A percentile compares a stretch with the other conserved stretches of the same genome.
These are phyloP conservation scores for Pogona vitticeps DNA, from an alignment of 2,113 vertebrate species.

Conservation along the genomic window DNA sequence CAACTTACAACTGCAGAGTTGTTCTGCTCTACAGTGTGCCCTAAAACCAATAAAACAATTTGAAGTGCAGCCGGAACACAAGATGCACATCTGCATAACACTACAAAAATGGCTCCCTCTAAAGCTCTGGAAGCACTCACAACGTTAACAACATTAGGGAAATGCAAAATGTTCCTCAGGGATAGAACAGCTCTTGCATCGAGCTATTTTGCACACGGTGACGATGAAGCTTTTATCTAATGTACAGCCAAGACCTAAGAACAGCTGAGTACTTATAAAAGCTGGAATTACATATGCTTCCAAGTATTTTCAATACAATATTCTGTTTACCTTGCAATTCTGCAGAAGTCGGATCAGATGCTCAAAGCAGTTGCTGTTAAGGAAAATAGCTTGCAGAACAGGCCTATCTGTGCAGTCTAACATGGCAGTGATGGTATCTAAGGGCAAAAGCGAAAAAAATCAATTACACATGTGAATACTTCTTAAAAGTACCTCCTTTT, in stretches of 20 bases:
- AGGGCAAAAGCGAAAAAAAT: constrained; percentile 49
- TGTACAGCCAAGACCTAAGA: not conserved
- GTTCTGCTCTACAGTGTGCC: not conserved
- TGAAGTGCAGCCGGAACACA: constrained; percentile 16
- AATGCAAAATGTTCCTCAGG: not conserved
- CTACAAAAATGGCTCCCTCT: not conserved
- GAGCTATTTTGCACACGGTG: not conserved
- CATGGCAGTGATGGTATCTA: constrained; percentile 97
- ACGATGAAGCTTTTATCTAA: not conserved
- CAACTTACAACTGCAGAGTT: too few relatives aligned
- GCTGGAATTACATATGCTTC: not conserved
- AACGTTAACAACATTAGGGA: not conserved
- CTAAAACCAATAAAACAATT: not conserved
- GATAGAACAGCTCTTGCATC: not conserved
- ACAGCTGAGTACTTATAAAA: not conserved
- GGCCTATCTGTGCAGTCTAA: constrained; percentile 95
- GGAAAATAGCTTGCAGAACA: constrained; percentile 97
- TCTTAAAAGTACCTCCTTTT: not conserved
- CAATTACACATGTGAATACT: not conserved
- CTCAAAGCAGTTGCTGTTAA: constrained; percentile 99
- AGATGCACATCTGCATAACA: not conserved
- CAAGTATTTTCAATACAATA: not conserved
- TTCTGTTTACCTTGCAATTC: constrained; percentile 93
- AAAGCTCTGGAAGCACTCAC: not conserved
- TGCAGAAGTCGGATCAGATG: constrained; percentile 94